These are phyloP conservation scores for Lindbergichthys nudifrons DNA, from an alignment of 2,797 vertebrate genomes.

Conservation along the genomic window DNA sequence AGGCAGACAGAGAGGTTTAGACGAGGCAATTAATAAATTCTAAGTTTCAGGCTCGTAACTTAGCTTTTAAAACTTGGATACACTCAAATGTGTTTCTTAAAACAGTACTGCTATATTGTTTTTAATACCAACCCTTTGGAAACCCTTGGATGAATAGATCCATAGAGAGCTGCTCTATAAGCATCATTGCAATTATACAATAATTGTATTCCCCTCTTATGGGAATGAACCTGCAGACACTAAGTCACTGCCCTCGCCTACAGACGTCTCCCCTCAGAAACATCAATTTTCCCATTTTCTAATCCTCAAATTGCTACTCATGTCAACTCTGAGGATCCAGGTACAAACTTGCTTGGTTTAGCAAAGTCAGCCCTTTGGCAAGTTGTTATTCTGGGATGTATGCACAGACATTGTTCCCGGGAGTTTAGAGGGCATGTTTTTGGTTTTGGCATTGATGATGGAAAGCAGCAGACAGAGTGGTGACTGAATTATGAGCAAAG, in stretches of 20 bases:
- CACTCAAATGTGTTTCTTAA: slow-evolving; percentile 1
- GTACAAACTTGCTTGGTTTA: slow-evolving; percentile 63
- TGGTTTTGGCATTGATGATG: slow-evolving; percentile 12
- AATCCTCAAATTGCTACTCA: slow-evolving; percentile 74
- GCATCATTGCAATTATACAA: slow-evolving; percentile 50
- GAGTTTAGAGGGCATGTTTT: slow-evolving; percentile 22
- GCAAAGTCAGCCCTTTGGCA: slow-evolving; percentile 53
- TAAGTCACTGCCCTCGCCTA: slow-evolving; percentile 55
- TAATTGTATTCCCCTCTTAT: slow-evolving; percentile 53
- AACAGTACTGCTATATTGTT: slow-evolving; percentile 35
- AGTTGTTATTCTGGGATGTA: slow-evolving; percentile 25
- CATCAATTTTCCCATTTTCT: slow-evolving; percentile 65
- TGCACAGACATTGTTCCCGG: slow-evolving; percentile 18
- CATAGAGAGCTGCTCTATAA: slow-evolving; percentile 36
- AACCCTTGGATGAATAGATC: slow-evolving; percentile 36
- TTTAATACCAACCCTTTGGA: slow-evolving; percentile 48
- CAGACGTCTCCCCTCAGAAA: slow-evolving; percentile 63
- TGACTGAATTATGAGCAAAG: slow-evolving; percentile 16
- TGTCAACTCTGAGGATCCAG: slow-evolving; percentile 60
- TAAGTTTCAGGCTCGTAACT: background rate
- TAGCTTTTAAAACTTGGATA: slow-evolving; percentile 5
- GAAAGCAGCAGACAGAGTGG: slow-evolving; percentile 1
- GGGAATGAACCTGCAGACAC: slow-evolving; percentile 66
- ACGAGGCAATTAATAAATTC: slow-evolving; percentile 1
- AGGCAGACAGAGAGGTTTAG: background rate